Evolutionary conservation across 2,113 vertebrate genomes (phyloP), one percentile per base, ranked within the genome.

Genomic region (Melanotaenia duboulayi): DNA sequence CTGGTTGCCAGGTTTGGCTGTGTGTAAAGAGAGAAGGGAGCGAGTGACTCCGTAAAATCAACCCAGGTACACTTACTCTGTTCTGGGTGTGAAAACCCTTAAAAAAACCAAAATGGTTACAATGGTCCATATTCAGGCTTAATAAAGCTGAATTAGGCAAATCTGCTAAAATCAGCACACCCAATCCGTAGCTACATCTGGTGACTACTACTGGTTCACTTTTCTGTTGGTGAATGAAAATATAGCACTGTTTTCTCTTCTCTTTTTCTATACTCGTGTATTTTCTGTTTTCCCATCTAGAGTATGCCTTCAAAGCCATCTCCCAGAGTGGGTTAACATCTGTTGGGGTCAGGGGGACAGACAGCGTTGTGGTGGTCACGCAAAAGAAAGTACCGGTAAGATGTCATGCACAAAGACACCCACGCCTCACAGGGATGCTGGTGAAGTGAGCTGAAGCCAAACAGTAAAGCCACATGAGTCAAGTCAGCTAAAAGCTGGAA

Each of bases 231-330:
- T 4, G 6, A 28, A 28, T 4, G 3, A 28, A 28, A 28, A 3
- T 28, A 28, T 28, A 28, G 6, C 6, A 28, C 28, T n/a, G 11
- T 10, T 39, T 11, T 22, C 4, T 12, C 11, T 3, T 1, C 37
- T 48, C 24, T 48, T 17, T n/a, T 65, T 5, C 32, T 9, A 9
- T 35, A 5, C 32, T 35, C 8, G 8, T 35, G 32, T 65, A 1
- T 2, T 48, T 13, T 75, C 11, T 28, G 54, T 73, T 46, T 5
- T 63, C 19, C n/a, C 19, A 6, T 62, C 1, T 78, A 95, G 93
- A 94, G 63, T 95, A 95, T 71, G 94, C 92, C 70, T 94, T 95
- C 76, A 95, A 94, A 92, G 94, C 94, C 74, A 89, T 94, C 71
- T 76, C 75, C 22, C 93, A 92, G 52, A 84, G 88, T 13, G 93